phyloP scores from a whole-genome alignment of 2,888 invertebrate species.

The Oxyteleia sp. region DNA sequence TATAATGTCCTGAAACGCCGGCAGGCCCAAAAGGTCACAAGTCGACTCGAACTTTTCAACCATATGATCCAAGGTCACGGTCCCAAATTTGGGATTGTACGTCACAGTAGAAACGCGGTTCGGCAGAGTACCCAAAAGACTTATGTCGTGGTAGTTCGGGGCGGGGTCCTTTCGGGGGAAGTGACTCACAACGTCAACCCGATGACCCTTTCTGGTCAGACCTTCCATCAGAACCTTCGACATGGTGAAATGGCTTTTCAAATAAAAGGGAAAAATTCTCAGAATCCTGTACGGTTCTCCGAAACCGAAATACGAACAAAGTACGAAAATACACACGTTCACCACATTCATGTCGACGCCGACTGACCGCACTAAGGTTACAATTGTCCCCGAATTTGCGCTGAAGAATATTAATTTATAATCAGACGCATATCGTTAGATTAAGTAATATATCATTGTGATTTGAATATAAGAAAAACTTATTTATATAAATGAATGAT shows the following conservation, averaged over 20 bases:
- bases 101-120: conserved; percentile 19
- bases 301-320: no score
- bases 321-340: no score
- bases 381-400: no score
- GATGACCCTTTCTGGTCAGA: conserved; percentile 87
- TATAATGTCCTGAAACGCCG: conserved; percentile 3
- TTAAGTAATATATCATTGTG: no score
- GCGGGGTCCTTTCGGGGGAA: conserved; percentile 75
- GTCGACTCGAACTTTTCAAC: conserved; percentile 26
- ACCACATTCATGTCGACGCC: no score
- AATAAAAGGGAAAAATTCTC: conserved; percentile 87
- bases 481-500: no score
- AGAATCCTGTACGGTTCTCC: conserved; percentile 86
- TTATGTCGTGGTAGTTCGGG: conserved; percentile 74
- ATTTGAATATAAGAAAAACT: no score
- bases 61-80: neutral
- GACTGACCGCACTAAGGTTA: no score
- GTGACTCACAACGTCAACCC: conserved; percentile 84
- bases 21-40: conserved; percentile 14
- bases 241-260: conserved; percentile 88
- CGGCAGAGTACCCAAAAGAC: conserved; percentile 7
- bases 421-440: no score
- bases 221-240: conserved; percentile 86
- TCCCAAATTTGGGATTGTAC: neutral
- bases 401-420: no score